These are phyloP conservation scores for Brachyptera putata DNA, from an alignment of 2,888 invertebrate genomes.

Conservation along the genomic window DNA sequence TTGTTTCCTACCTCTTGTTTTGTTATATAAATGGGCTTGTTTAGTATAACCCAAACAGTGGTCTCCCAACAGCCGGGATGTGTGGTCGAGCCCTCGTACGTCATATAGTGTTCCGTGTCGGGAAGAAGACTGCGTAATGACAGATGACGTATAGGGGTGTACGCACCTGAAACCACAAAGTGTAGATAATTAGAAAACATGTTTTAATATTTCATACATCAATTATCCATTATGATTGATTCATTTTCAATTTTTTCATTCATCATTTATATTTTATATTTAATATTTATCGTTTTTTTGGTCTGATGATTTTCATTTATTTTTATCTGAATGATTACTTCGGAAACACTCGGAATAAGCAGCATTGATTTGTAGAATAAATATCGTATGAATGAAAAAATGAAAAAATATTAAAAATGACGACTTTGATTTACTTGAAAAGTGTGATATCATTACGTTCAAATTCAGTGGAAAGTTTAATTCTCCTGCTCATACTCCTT, in stretches of 20 bases:
- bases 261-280: neutral
- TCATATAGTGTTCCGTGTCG: constrained; percentile 90
- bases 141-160: constrained; percentile 76
- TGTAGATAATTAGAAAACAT: no score
- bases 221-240: neutral
- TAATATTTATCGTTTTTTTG: neutral
- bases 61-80: constrained; percentile 99
- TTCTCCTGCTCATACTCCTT: no score
- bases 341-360: no score
- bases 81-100: constrained; percentile 96
- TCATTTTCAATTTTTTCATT: neutral
- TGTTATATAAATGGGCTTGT: constrained; percentile 96
- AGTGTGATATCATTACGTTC: no score
- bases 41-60: constrained; percentile 97
- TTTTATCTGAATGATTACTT: no score
- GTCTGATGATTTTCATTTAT: neutral
- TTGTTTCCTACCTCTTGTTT: constrained; percentile 91
- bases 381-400: no score
- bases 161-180: constrained; percentile 62
- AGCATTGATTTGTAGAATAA: no score
- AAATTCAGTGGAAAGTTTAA: no score
- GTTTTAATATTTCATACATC: neutral
- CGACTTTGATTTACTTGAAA: no score
- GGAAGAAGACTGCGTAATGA: constrained; percentile 84
- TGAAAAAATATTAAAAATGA: no score